Evolutionary conservation across 2,888 invertebrate species (phyloP).

Genomic region (Cantharis rustica): DNA sequence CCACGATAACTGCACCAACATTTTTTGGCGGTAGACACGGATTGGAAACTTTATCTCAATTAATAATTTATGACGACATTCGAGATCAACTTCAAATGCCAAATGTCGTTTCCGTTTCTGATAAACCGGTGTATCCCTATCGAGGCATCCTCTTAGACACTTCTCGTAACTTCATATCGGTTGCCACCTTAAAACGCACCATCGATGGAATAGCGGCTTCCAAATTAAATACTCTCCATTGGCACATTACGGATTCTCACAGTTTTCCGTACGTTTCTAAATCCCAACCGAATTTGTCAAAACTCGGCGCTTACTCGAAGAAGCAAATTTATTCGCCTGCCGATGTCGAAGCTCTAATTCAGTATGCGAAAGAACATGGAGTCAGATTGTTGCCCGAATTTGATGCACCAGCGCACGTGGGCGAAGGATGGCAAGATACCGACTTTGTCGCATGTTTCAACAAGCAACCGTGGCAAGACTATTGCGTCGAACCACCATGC

Average conservation of each 20-base stretch:
- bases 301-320: conserved; percentile 79
- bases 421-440: conserved; percentile 82
- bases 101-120: conserved; percentile 66
- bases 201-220: conserved; percentile 89
- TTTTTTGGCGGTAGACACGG: conserved; percentile 73
- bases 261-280: conserved; percentile 88
- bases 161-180: conserved; percentile 81
- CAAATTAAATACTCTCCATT: conserved; percentile 93
- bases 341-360: conserved; percentile 64
- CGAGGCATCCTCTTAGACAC: conserved; percentile 91
- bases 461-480: conserved; percentile 74
- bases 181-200: conserved; percentile 73
- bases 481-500: conserved; percentile 84
- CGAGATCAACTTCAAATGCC: conserved; percentile 66
- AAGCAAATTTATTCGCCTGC: conserved; percentile 67
- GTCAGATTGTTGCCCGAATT: conserved; percentile 90
- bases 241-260: conserved; percentile 93
- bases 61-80: conserved; percentile 70
- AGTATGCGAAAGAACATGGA: conserved; percentile 74
- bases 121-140: conserved; percentile 85
- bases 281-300: conserved; percentile 72
- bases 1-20: conserved; percentile 61
- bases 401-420: conserved; percentile 89
- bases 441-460: conserved; percentile 71
- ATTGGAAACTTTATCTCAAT: conserved; percentile 69